Conservation (phyloP, 2,797 vertebrate species). For the Urophycis tenuis region DNA sequence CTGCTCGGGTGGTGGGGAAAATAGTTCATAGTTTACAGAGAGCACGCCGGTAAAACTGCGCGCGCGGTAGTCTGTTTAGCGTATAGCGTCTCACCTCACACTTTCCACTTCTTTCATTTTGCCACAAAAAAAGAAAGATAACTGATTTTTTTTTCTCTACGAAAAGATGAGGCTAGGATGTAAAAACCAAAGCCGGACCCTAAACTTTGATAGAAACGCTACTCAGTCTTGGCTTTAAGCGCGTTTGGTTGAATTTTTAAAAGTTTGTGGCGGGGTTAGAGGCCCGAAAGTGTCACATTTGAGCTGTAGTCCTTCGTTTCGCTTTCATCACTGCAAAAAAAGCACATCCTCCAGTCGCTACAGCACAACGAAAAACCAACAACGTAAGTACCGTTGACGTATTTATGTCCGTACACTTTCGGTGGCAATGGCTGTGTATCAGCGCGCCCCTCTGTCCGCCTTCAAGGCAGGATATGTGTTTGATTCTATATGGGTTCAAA, state of each 20-base stretch:
- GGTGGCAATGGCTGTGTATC: not conserved
- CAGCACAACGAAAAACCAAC: not conserved
- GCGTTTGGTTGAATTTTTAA: not conserved
- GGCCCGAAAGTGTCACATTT: not conserved
- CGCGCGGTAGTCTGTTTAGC: not conserved
- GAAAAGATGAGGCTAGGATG: conserved; percentile 50
- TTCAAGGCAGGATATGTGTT: too few species aligned
- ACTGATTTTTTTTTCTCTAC: not conserved
- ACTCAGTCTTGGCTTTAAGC: not conserved
- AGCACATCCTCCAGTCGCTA: not conserved
- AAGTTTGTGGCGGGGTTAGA: not conserved
- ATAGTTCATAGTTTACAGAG: not conserved
- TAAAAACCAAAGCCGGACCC: conserved; percentile 36
- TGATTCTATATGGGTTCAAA: too few species aligned
- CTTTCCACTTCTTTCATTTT: conserved; percentile 2
- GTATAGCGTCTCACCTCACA: not conserved
- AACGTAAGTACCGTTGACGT: not conserved
- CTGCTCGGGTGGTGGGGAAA: not conserved
- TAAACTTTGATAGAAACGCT: conserved; percentile 33
- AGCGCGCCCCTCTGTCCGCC: not conserved
- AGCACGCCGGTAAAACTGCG: too few species aligned
- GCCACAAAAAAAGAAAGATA: not conserved
- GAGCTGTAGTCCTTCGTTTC: not conserved
- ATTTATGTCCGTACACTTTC: too few species aligned
- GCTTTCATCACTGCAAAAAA: not conserved